Percentiles rank a stretch among this genome's conserved stretches.
Conservation (phyloP, 2,797 vertebrate species). For the Hippocampus kuda region DNA sequence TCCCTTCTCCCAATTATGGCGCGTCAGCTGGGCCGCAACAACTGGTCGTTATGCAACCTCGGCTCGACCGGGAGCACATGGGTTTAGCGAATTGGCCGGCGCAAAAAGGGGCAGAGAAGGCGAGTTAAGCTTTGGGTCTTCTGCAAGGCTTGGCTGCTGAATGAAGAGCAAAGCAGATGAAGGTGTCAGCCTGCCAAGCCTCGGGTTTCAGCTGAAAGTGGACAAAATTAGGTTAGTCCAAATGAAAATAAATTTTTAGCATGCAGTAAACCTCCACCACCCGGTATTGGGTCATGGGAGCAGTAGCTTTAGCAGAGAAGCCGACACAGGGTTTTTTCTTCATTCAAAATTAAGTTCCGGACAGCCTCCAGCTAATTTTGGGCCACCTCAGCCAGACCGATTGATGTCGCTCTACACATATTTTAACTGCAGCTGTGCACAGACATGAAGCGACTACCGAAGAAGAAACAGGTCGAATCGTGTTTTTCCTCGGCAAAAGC, state of each 20-base stretch:
- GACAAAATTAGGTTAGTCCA: not conserved
- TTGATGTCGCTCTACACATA: no score
- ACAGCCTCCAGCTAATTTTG: no score
- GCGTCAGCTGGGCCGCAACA: constrained; percentile 31
- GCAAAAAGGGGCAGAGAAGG: not conserved
- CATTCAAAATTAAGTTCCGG: no score
- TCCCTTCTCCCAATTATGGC: constrained; percentile 14
- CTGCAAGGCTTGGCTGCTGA: constrained; percentile 26
- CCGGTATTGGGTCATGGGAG: no score
- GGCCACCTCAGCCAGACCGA: no score
- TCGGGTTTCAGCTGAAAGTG: not conserved
- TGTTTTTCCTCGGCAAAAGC: not conserved
- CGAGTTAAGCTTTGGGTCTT: constrained; percentile 6
- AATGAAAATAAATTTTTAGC: not conserved
- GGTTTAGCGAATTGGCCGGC: not conserved
- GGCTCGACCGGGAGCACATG: constrained; percentile 22
- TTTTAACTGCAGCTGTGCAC: no score
- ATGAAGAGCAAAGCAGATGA: constrained; percentile 13
- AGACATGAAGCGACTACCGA: not conserved
- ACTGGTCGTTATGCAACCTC: constrained; percentile 33
- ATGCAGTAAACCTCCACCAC: not conserved
- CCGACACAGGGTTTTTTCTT: not conserved
- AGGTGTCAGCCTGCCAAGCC: constrained; percentile 20
- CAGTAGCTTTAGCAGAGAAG: no score
- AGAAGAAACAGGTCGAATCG: no score